A percentile compares a stretch with the other conserved stretches of the same genome.
Conservation (phyloP, 2,113 vertebrate species). For the Lamprologus ornatipinnis region DNA sequence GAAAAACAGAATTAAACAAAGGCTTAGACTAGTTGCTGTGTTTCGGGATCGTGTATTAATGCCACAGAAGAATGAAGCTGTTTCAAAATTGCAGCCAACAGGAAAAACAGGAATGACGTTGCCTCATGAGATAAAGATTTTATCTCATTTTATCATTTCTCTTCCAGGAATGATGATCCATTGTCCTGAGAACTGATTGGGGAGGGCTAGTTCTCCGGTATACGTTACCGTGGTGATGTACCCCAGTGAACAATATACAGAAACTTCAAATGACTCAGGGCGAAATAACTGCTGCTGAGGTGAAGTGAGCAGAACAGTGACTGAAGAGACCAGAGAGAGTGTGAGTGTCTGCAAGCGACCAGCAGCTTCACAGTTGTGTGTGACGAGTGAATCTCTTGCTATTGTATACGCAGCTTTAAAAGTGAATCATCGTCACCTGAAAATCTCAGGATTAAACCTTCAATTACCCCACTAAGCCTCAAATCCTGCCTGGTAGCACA, state of each 20-base stretch:
- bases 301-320: not conserved
- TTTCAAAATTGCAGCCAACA: not conserved
- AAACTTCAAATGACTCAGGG: not conserved
- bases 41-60: rapidly evolving
- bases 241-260: not conserved
- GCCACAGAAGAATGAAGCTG: not conserved
- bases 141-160: not conserved
- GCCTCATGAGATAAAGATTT: rapidly evolving
- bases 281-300: rapidly evolving
- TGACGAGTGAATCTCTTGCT: rapidly evolving
- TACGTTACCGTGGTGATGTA: not conserved
- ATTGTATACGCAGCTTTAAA: not conserved
- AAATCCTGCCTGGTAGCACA: not conserved
- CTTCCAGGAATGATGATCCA: not conserved
- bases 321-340: not conserved
- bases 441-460: rapidly evolving
- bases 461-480: rapidly evolving
- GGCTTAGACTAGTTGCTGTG: not conserved
- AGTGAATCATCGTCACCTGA: not conserved
- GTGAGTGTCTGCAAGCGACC: rapidly evolving
- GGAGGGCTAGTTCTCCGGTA: not conserved
- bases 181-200: not conserved
- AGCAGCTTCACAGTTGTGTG: rapidly evolving
- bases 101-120: rapidly evolving
- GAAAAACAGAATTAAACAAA: not conserved